phyloP scores from a whole-genome alignment of 2,113 vertebrate species.

The Lichenostomus cassidix region DNA sequence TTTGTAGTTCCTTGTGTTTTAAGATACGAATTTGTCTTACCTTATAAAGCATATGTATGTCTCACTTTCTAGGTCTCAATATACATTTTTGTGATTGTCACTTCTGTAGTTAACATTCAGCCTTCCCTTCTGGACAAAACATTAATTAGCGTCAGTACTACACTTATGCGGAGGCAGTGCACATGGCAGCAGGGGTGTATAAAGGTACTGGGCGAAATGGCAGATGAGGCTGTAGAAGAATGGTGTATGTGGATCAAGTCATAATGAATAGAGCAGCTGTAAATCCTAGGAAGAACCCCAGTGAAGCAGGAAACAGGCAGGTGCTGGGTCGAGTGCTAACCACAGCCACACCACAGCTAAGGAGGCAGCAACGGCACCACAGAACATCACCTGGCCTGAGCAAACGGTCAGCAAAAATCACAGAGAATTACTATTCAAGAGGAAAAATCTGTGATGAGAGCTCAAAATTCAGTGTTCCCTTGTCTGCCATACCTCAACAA shows the following conservation, averaged over 20 bases:
- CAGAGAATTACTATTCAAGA: background rate
- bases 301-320: background rate
- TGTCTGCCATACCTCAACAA: background rate
- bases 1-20: background rate
- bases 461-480: fast-evolving
- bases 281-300: background rate
- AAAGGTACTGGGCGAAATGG: fast-evolving
- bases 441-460: background rate
- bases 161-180: background rate
- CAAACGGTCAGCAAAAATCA: background rate
- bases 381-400: background rate
- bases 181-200: background rate
- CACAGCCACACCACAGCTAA: background rate
- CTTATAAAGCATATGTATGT: background rate
- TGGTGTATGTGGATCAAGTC: background rate
- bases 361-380: fast-evolving
- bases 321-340: background rate
- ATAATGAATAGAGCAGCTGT: background rate
- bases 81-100: background rate
- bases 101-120: background rate
- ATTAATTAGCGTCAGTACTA: background rate
- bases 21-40: background rate
- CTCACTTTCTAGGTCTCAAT: background rate
- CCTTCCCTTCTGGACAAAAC: background rate
- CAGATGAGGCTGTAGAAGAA: background rate